phyloP scores from a whole-genome alignment of 2,113 vertebrate genomes.

The Alligator sinensis region DNA sequence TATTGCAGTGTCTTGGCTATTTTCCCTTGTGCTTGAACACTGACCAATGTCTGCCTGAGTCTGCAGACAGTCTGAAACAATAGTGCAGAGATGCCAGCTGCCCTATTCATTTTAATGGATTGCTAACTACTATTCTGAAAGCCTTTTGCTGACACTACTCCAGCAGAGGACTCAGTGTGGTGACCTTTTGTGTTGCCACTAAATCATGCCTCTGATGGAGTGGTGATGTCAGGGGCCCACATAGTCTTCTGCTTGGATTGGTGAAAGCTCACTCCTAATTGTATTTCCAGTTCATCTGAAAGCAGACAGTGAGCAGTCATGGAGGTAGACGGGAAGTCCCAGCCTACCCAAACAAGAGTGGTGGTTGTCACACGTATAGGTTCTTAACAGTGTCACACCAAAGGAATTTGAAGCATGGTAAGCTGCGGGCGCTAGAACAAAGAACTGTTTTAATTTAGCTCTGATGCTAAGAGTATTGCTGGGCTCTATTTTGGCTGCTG shows the following conservation, averaged over 20 bases:
- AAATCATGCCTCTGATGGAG: neutral
- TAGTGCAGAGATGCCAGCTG: accelerated
- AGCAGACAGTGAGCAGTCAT: neutral
- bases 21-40: neutral
- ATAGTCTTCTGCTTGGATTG: neutral
- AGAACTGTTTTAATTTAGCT: neutral
- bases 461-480: neutral
- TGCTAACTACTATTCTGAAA: neutral
- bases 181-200: neutral
- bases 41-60: neutral
- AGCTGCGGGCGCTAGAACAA: neutral
- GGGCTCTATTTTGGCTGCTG: neutral
- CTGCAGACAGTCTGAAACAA: neutral
- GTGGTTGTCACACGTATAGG: neutral
- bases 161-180: neutral
- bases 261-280: neutral
- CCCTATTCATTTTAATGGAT: neutral
- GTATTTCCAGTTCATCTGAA: neutral
- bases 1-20: neutral
- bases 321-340: neutral
- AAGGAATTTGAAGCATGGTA: neutral
- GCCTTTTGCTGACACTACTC: neutral
- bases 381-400: neutral
- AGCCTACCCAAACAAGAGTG: neutral
- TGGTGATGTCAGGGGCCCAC: neutral